Percentiles rank a stretch among this genome's conserved stretches.
These are phyloP conservation scores for Platyscapa corneri DNA, from an alignment of 1,140 invertebrate species.

Conservation along the genomic window DNA sequence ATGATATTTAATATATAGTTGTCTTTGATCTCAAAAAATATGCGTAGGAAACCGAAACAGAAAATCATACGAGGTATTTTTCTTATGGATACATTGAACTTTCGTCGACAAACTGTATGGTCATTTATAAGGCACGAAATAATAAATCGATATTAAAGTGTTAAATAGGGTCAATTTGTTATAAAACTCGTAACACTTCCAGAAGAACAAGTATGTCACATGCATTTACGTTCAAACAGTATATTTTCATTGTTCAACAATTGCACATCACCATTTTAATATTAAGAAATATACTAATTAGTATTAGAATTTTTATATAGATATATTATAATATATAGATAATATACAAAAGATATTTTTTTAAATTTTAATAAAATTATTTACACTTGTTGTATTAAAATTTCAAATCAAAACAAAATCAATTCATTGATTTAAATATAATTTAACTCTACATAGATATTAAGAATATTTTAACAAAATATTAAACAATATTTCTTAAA, in stretches of 20 bases:
- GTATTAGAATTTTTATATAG: background rate
- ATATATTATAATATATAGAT: no score
- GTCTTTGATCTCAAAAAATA: background rate
- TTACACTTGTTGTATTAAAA: no score
- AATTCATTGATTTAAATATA: no score
- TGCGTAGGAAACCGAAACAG: background rate
- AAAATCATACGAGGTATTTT: background rate
- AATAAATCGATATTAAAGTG: constrained; percentile 30
- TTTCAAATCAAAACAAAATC: no score
- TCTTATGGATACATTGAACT: background rate
- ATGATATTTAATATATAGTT: no score
- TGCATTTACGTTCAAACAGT: background rate
- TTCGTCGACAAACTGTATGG: background rate
- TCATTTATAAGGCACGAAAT: background rate
- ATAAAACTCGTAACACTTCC: constrained; percentile 43
- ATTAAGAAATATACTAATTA: background rate
- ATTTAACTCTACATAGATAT: no score
- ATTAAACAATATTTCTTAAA: no score
- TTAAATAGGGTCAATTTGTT: constrained; percentile 61
- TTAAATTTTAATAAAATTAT: no score
- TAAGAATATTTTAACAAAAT: no score
- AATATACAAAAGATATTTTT: no score
- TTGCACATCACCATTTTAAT: background rate
- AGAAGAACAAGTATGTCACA: background rate
- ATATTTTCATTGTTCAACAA: background rate